phyloP scores from a whole-genome alignment of 92 coral and sea anemone species.

The Anthopleura xanthogrammica region DNA sequence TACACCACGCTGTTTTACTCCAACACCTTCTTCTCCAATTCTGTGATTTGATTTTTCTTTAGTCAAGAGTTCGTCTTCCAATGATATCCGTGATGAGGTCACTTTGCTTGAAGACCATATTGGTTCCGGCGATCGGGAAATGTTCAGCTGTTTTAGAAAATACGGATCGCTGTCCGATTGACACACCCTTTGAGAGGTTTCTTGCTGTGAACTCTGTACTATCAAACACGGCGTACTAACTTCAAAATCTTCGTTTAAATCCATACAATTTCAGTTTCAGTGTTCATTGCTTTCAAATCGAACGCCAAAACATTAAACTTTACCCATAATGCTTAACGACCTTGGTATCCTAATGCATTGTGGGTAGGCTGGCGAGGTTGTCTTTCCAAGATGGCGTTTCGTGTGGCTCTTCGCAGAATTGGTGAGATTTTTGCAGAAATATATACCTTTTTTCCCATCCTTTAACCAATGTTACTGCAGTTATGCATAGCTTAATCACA shows the following conservation, averaged over 20 bases:
- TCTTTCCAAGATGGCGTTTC: conserved; percentile 98
- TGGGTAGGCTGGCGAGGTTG: conserved; percentile 43
- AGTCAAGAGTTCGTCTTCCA: neutral
- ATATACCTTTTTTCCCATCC: neutral
- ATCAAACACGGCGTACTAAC: conserved; percentile 79
- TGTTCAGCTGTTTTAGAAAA: conserved; percentile 36
- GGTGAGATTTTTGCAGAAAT: conserved; percentile 54
- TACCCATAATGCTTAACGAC: conserved; percentile 42
- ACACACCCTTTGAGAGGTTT: conserved; percentile 25
- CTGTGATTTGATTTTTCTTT: neutral
- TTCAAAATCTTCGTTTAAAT: conserved; percentile 56
- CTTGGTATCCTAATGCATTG: conserved; percentile 31
- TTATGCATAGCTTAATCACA: neutral
- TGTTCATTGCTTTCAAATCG: conserved; percentile 30
- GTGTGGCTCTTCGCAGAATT: conserved; percentile 86
- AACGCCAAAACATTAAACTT: conserved; percentile 19
- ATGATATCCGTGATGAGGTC: too few species aligned
- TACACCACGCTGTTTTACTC: conserved; percentile 5
- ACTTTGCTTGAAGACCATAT: neutral
- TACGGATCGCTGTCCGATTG: conserved; percentile 19
- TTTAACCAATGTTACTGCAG: neutral
- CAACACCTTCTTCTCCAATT: conserved; percentile 9
- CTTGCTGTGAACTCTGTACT: conserved; percentile 73
- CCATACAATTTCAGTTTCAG: conserved; percentile 6
- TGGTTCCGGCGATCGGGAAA: conserved; percentile 29